Evolutionary conservation across 1,140 invertebrate species (phyloP).

Genomic region (Aphaenogaster floridana): DNA sequence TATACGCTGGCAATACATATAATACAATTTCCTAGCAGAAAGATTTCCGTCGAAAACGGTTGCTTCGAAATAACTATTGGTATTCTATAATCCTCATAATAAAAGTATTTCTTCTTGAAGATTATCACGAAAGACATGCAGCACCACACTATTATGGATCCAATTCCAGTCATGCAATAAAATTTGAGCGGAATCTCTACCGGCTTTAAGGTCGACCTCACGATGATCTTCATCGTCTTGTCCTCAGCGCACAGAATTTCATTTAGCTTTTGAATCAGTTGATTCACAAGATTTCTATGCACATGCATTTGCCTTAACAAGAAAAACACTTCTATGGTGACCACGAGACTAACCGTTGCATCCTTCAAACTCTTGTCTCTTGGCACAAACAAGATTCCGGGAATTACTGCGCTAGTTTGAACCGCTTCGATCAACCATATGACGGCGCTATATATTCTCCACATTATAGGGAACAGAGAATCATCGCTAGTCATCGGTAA

Average conservation of each 20-base stretch:
- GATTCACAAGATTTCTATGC: not conserved
- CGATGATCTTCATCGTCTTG: not conserved
- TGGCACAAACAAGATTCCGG: constrained; percentile 50
- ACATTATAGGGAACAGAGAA: not conserved
- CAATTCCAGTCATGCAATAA: constrained; percentile 2
- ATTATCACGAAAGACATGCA: not conserved
- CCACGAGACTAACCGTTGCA: not conserved
- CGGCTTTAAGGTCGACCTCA: constrained; percentile 22
- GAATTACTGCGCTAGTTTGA: not conserved
- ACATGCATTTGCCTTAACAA: constrained; percentile 13
- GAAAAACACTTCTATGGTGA: constrained; percentile 29
- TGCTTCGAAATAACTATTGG: constrained; percentile 10
- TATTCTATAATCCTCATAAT: constrained; percentile 41
- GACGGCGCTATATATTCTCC: constrained; percentile 40
- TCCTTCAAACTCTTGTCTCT: constrained; percentile 57
- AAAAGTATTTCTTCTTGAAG: not conserved
- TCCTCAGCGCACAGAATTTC: not conserved
- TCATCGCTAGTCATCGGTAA: constrained; percentile 57
- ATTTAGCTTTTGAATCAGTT: constrained; percentile 20
- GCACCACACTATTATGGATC: constrained; percentile 30
- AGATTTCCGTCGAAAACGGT: constrained; percentile 27
- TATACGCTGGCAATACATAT: constrained; percentile 12
- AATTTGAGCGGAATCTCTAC: constrained; percentile 18
- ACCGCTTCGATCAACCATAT: constrained; percentile 40
- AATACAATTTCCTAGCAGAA: constrained; percentile 25